phyloP scores from a whole-genome alignment of 2,113 vertebrate genomes.

The Oreochromis tanganicae region DNA sequence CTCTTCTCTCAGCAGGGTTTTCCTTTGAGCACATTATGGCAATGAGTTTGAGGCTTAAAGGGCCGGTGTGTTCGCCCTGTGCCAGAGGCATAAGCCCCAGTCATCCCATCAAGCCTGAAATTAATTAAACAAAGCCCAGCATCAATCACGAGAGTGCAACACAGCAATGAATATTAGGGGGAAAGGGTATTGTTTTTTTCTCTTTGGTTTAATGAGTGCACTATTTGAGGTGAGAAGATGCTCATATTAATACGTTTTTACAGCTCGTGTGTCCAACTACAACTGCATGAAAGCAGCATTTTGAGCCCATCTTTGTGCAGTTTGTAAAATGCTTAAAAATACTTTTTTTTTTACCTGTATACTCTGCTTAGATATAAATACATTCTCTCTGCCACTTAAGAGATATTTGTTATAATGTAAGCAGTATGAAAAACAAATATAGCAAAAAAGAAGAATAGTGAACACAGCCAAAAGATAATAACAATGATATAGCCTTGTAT shows the following conservation, averaged over 20 bases:
- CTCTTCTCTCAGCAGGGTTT: slow-evolving; percentile 56
- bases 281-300: not conserved
- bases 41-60: slow-evolving; percentile 72
- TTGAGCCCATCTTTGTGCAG: fast-evolving
- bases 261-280: not conserved
- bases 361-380: not conserved
- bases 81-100: slow-evolving; percentile 59
- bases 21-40: slow-evolving; percentile 69
- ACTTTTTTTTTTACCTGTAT: not conserved
- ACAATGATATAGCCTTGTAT: not conserved
- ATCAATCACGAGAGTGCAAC: slow-evolving; percentile 58
- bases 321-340: not conserved
- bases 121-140: slow-evolving; percentile 65
- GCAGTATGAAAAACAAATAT: not conserved
- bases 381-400: not conserved
- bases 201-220: not conserved
- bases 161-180: not conserved
- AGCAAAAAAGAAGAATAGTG: not conserved
- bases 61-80: slow-evolving; percentile 45
- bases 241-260: not conserved
- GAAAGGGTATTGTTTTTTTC: not conserved
- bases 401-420: not conserved
- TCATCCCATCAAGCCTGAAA: slow-evolving; percentile 71
- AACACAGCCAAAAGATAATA: not conserved
- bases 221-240: not conserved